A percentile compares a stretch with the other conserved stretches of the same genome.
phyloP scores from a whole-genome alignment of 2,797 vertebrate genomes.

The Acanthornis magna region DNA sequence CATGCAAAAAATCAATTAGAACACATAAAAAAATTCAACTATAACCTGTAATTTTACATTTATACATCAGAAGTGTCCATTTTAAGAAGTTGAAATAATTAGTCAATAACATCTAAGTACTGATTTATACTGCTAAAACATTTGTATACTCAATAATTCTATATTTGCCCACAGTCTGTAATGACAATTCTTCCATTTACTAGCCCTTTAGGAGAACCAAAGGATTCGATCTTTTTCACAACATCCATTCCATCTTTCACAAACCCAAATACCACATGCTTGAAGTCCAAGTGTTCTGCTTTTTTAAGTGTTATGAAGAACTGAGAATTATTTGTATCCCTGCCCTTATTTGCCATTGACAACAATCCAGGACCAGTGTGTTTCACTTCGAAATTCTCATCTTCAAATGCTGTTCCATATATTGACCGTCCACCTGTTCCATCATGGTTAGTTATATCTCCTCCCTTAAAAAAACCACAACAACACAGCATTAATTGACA shows the following conservation, averaged over 20 bases:
- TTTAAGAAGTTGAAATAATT: constrained; percentile 76
- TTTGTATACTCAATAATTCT: constrained; percentile 68
- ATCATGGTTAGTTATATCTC: constrained; percentile 89
- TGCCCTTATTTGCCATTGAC: constrained; percentile 92
- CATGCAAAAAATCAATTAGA: constrained; percentile 79
- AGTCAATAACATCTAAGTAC: constrained; percentile 68
- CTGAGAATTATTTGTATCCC: constrained; percentile 85
- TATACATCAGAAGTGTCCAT: constrained; percentile 82
- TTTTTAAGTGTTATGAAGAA: constrained; percentile 96
- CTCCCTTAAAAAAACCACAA: constrained; percentile 77
- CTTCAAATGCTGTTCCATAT: constrained; percentile 90
- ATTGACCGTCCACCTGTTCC: constrained; percentile 91
- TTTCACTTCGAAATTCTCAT: constrained; percentile 91
- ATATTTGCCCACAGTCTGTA: constrained; percentile 89
- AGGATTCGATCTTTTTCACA: constrained; percentile 85
- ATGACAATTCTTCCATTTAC: constrained; percentile 83
- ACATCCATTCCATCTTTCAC: constrained; percentile 90
- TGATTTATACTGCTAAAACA: constrained; percentile 61
- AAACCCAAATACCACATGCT: constrained; percentile 92
- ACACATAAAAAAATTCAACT: constrained; percentile 75
- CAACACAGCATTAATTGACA: not conserved
- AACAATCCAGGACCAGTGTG: constrained; percentile 91
- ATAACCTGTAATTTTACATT: constrained; percentile 85
- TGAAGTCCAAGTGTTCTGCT: constrained; percentile 91
- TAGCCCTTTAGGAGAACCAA: constrained; percentile 83